Evolutionary conservation across 2,888 invertebrate genomes (phyloP), one percentile per base, ranked within the genome.

Genomic region (Brachylomia viminalis): DNA sequence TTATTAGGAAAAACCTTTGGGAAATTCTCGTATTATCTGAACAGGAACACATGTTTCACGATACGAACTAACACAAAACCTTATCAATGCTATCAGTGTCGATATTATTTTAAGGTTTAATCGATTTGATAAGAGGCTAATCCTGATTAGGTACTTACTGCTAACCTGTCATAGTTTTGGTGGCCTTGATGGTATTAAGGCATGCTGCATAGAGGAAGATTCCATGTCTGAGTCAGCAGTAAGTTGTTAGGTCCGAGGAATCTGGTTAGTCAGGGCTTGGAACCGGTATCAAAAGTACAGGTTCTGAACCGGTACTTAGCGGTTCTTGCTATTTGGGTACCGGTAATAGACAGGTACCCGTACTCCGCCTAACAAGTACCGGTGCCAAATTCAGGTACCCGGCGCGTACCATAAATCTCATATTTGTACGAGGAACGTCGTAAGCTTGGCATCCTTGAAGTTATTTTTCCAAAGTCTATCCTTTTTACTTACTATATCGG

Each of bases 101-200:
- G 70, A 86, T 86, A 84, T 81, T 78, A 75, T 77, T 83, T 73
- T 80, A 74, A 80, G 75, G 84, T 61, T 72, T 83, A 84, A 85
- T 85, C 78, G 74, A 78, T 78, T 77, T 72, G 85, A 86, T 84
- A 84, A 76, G 15, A 10, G 47, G 30, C 38, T 84, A 49, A 85
- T 80, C 64, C 69, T 67, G 72, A 75, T 79, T 72, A n/a, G n/a
- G n/a, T n/a, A 70, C n/a, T 77, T 69, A 70, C 27, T 23, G 74
- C 56, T 62, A 66, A 72, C 49, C 56, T 59, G 49, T 70, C 30
- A 56, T 54, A 58, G 54, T 61, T 58, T 58, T n/a, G 4, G 38
- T 0, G 42, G 11, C 49, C 38, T 23, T 66, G 15, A n/a, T 58
- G 20, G 10, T 17, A 20, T 42, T 30, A 15, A 47, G 27, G 45